Evolutionary conservation across 2,888 invertebrate genomes (phyloP).

Genomic region (Calliopum simillimum): DNA sequence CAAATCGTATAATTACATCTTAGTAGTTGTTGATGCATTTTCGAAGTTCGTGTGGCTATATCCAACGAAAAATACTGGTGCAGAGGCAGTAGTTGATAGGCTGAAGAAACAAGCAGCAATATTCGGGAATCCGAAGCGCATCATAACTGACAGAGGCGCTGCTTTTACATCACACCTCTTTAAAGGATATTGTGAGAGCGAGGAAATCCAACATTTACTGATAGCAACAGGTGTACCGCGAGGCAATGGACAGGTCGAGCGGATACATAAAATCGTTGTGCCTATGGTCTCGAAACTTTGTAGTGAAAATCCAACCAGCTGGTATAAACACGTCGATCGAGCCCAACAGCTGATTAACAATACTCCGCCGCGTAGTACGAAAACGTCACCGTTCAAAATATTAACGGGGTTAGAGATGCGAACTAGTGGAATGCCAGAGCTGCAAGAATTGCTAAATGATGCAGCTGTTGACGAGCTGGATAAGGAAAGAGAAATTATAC

Average conservation of each 20-base stretch:
- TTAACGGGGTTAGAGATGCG: constrained; percentile 40
- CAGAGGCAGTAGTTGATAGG: constrained; percentile 53
- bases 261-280: constrained; percentile 51
- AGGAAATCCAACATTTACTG: constrained; percentile 49
- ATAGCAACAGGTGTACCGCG: constrained; percentile 41
- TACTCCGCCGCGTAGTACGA: constrained; percentile 34
- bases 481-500: neutral
- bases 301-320: constrained; percentile 52
- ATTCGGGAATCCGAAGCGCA: constrained; percentile 24
- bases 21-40: constrained; percentile 46
- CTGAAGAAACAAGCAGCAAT: constrained; percentile 40
- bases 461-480: constrained; percentile 1
- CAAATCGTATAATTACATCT: constrained; percentile 58
- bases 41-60: constrained; percentile 60
- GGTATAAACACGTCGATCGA: constrained; percentile 41
- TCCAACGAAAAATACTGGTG: no score
- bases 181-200: constrained; percentile 11
- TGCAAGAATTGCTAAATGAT: constrained; percentile 30
- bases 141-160: constrained; percentile 23
- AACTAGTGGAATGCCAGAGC: constrained; percentile 15
- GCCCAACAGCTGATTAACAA: constrained; percentile 48
- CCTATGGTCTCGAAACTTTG: constrained; percentile 57
- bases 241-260: no score
- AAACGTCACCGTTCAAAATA: constrained; percentile 32
- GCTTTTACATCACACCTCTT: constrained; percentile 16